Percentiles rank a stretch among this genome's conserved stretches.
These are phyloP conservation scores for Ceryle rudis DNA, from an alignment of 2,797 vertebrate genomes.

Conservation along the genomic window DNA sequence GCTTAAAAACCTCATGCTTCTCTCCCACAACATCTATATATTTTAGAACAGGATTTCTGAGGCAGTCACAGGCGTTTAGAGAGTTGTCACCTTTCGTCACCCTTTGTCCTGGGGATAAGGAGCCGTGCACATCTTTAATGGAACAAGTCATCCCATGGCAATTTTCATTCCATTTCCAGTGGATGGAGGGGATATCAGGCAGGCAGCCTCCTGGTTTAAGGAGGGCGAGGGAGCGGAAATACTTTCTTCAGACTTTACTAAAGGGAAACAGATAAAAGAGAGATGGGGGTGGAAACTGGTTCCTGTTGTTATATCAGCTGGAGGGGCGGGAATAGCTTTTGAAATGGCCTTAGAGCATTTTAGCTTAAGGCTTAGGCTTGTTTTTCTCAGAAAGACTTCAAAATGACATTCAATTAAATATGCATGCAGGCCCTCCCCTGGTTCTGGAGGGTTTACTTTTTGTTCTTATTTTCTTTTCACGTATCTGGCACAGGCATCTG, in stretches of 20 bases:
- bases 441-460: not conserved
- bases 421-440: not conserved
- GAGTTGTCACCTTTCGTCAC: not conserved
- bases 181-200: not conserved
- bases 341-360: not conserved
- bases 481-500: not conserved
- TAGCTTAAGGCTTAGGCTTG: not conserved
- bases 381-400: not conserved
- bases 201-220: not conserved
- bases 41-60: not conserved
- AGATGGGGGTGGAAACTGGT: not conserved
- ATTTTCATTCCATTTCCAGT: not conserved
- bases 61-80: not conserved
- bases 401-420: not conserved
- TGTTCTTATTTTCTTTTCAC: not conserved
- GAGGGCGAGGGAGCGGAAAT: not conserved
- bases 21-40: not conserved
- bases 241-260: conserved; percentile 9
- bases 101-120: not conserved
- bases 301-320: conserved; percentile 26
- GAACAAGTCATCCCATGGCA: not conserved
- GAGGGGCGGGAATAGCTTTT: not conserved
- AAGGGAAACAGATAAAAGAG: conserved; percentile 42
- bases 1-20: not conserved
- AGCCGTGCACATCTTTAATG: not conserved